These are phyloP conservation scores for Drosophila sproati DNA, from an alignment of 1,140 invertebrate species.

Conservation along the genomic window DNA sequence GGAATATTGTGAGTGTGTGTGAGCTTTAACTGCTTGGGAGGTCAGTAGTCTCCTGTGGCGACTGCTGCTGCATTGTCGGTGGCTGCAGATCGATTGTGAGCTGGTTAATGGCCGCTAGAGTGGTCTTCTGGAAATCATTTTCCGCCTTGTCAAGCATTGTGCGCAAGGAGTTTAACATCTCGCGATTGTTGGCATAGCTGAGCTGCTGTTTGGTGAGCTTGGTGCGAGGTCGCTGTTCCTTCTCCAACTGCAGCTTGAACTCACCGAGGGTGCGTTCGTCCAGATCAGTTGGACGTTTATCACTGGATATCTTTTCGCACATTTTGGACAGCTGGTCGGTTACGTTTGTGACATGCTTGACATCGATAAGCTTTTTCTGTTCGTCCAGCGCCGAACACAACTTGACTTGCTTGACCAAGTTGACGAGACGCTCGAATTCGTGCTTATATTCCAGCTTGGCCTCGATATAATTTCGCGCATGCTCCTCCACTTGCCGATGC, in stretches of 20 bases:
- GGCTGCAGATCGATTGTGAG: slow-evolving; percentile 34
- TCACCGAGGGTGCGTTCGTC: slow-evolving; percentile 14
- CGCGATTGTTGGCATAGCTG: slow-evolving; percentile 35
- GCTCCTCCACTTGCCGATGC: slow-evolving; percentile 69
- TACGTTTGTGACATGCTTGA: background rate
- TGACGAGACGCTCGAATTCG: slow-evolving; percentile 29
- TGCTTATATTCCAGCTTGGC: slow-evolving; percentile 56
- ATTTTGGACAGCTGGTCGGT: background rate
- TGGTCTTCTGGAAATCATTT: slow-evolving; percentile 50
- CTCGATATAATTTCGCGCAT: slow-evolving; percentile 46
- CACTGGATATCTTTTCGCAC: slow-evolving; percentile 27
- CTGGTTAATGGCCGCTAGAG: slow-evolving; percentile 50
- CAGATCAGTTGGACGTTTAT: slow-evolving; percentile 18
- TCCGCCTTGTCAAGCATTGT: slow-evolving; percentile 47
- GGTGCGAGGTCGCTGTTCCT: slow-evolving; percentile 22
- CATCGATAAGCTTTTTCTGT: background rate
- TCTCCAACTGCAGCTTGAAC: slow-evolving; percentile 33
- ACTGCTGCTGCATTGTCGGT: background rate
- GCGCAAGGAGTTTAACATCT: slow-evolving; percentile 23
- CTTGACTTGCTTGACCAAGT: slow-evolving; percentile 34
- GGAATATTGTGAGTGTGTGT: background rate
- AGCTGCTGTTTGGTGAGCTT: slow-evolving; percentile 47
- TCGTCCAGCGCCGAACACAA: slow-evolving; percentile 28
- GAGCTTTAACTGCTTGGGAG: background rate
- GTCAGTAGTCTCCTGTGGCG: background rate